Percentiles rank a stretch among this genome's conserved stretches.
phyloP scores from a whole-genome alignment of 35 echinoderm and acorn worm genomes.

The Ptychodera flava region DNA sequence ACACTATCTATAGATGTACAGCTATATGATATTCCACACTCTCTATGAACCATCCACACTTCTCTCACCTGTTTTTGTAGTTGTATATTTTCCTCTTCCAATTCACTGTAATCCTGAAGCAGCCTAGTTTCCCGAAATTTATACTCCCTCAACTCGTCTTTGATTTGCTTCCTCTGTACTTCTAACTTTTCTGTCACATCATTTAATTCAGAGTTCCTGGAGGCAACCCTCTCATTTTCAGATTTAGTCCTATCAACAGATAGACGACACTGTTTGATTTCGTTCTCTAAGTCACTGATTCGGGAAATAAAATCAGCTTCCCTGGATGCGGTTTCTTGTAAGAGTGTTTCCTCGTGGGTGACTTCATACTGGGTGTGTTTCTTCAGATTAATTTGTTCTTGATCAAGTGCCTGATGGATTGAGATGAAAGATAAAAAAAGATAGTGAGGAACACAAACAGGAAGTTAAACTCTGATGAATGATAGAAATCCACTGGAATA shows the following conservation, averaged over 20 bases:
- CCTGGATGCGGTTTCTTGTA: constrained; percentile 72
- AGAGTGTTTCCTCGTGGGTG: constrained; percentile 70
- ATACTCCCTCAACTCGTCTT: constrained; percentile 76
- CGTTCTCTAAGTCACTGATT: constrained; percentile 63
- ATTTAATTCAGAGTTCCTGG: constrained; percentile 48
- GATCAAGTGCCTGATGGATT: constrained; percentile 89
- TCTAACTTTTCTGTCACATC: constrained; percentile 58
- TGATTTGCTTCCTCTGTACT: constrained; percentile 43
- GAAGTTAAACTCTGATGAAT: no score
- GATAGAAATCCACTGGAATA: no score
- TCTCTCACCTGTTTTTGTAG: constrained; percentile 97
- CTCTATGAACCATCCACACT: no score
- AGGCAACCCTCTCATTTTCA: constrained; percentile 76
- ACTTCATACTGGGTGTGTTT: constrained; percentile 68
- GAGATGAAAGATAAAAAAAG: no score
- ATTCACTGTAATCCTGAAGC: constrained; percentile 90
- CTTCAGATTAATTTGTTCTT: constrained; percentile 55
- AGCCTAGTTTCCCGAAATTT: constrained; percentile 82
- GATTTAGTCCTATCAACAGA: constrained; percentile 50
- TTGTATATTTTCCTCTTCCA: constrained; percentile 94
- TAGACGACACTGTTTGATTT: constrained; percentile 46
- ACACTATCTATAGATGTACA: no score
- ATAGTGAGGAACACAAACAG: no score
- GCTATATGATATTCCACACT: no score
- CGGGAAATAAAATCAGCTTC: constrained; percentile 66